Conservation (phyloP, 2,113 vertebrate species). For the Peromyscus leucopus region DNA sequence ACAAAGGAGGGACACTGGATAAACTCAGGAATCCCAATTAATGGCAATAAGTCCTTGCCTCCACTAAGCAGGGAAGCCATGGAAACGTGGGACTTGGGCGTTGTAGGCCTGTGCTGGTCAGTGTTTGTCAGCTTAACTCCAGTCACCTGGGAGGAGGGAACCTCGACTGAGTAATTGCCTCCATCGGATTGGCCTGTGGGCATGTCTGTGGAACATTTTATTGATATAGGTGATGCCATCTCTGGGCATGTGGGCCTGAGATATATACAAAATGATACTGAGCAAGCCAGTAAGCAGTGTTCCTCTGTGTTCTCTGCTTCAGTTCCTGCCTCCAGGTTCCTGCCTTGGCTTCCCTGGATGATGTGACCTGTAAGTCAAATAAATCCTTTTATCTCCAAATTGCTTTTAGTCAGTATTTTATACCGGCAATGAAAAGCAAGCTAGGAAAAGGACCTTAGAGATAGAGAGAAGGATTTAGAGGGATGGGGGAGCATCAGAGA, state of each 20-base stretch:
- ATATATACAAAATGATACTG: not conserved
- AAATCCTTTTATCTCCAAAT: not conserved
- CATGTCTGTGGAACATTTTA: not conserved
- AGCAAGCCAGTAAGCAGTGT: not conserved
- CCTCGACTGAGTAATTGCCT: not conserved
- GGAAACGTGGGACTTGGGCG: not conserved
- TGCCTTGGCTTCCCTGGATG: not conserved
- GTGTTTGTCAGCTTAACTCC: not conserved
- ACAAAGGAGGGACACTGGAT: not conserved
- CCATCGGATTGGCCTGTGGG: not conserved
- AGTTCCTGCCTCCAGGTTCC: not conserved
- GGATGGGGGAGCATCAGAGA: too few species aligned
- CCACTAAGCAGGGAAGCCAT: not conserved
- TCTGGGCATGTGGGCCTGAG: not conserved
- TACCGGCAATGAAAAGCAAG: not conserved
- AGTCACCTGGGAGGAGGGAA: not conserved
- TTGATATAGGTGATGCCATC: not conserved
- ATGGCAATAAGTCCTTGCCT: accelerated
- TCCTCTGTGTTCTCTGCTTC: not conserved
- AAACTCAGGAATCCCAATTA: not conserved
- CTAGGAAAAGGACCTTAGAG: not conserved
- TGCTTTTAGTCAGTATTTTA: not conserved
- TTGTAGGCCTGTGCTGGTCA: not conserved
- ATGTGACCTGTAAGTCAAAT: not conserved
- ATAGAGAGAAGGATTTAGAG: too few species aligned